Base-by-base conservation (phyloP, 2,113 vertebrate genomes). In the Calidris pugnax region DNA sequence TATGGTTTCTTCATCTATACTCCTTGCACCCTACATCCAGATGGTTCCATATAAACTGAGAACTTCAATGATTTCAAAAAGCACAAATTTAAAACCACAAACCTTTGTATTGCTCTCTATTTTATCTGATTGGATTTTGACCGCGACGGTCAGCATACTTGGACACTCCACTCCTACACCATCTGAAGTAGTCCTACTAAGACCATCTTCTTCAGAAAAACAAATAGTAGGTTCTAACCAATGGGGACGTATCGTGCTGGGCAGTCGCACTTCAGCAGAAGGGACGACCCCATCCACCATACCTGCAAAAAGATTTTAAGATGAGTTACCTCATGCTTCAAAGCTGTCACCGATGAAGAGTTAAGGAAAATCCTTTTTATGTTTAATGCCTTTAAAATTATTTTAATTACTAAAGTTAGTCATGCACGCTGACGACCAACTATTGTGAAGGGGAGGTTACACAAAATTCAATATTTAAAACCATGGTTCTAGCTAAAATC, bases 141-240 rank as follows among this genome's bases (percentile, higher is more conserved):
- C 98, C 12, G 99, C 99, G 7, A 99, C 98, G 0, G 99, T 99
- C 64, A 99, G 98, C 99, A 99, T 99, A 91, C 98, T 99, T 68
- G 98, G 98, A 71, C 97, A 97, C 62, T 99, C 99, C 77, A 98
- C 96, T 90, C 98, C 98, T 26, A 99, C 98, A 20, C 98, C 98
- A 74, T 99, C 99, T 6, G 98, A 98, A 47, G 98, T 88, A 37
- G 98, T 96, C 82, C 97, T 98, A 37, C 97, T 98, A 43, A 98
- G 95, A 30, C 98, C 97, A 0, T 98, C 98, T 95, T 98, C 98
- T 90, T 99, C 99, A 37, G 98, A 99, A 41, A 98, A 98, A 92
- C 99, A 99, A 96, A 99, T 98, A 51, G 98, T 99, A 39, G 99
- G 99, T 90, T 99, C 99, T 94, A 99, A 97, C 99, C 99, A 99